Evolutionary conservation across 2,113 vertebrate species (phyloP).

Genomic region (Tor tambroides): DNA sequence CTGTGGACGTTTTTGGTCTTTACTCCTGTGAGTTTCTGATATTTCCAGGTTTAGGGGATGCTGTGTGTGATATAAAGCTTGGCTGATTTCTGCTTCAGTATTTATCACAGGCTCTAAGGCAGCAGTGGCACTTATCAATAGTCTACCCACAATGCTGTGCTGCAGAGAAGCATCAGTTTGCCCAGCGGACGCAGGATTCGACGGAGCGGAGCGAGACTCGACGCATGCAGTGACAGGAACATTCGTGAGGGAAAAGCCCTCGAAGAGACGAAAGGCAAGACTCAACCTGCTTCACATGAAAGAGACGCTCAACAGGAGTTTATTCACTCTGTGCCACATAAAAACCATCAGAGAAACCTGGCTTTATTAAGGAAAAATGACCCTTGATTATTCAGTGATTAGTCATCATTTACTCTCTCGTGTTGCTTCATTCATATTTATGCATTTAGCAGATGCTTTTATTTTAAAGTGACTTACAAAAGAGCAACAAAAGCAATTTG

Average conservation of each 20-base stretch:
- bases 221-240: background rate
- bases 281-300: conserved; percentile 21
- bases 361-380: background rate
- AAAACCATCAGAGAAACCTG: too few species aligned
- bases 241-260: too few species aligned
- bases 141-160: background rate
- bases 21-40: background rate
- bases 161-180: background rate
- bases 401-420: background rate
- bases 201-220: background rate
- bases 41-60: background rate
- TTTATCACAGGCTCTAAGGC: background rate
- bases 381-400: background rate
- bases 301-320: background rate
- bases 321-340: background rate
- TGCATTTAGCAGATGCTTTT: too few species aligned
- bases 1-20: background rate
- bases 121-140: background rate
- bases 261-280: conserved; percentile 7
- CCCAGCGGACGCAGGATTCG: background rate
- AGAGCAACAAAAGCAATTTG: too few species aligned
- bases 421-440: background rate
- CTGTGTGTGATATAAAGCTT: too few species aligned
- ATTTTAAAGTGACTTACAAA: too few species aligned
- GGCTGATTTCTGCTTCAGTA: background rate